Evolutionary conservation across 2,113 vertebrate species (phyloP).

Genomic region (Gila orcuttii): DNA sequence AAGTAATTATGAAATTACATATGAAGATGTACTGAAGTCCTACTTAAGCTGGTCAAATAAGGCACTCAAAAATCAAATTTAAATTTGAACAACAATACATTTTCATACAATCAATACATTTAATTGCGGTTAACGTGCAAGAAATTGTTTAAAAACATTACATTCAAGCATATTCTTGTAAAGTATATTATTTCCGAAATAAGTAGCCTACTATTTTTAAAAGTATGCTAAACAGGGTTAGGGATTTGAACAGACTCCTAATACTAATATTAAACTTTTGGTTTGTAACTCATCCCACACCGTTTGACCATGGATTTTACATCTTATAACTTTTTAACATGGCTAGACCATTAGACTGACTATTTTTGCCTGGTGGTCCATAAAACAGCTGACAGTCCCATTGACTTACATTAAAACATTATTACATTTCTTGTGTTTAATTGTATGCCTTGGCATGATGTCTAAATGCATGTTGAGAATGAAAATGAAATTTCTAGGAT

Average conservation of each 20-base stretch:
- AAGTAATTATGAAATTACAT: neutral
- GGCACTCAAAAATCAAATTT: too few species aligned
- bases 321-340: neutral
- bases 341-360: neutral
- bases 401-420: neutral
- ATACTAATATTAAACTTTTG: neutral
- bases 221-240: neutral
- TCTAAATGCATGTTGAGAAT: slow-evolving; percentile 10
- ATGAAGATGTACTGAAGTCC: neutral
- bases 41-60: neutral
- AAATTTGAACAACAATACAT: neutral
- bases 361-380: neutral
- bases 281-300: neutral
- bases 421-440: neutral
- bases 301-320: neutral
- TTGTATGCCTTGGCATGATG: neutral
- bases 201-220: neutral
- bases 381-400: neutral
- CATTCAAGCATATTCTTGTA: neutral
- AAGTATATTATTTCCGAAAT: neutral
- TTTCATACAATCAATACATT: neutral
- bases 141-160: neutral
- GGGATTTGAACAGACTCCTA: neutral
- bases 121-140: neutral
- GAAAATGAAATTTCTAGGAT: too few species aligned